A percentile compares a stretch with the other conserved stretches of the same genome.
Evolutionary conservation across 2,888 invertebrate species (phyloP).

Genomic region (Torymus aiolomorphi): DNA sequence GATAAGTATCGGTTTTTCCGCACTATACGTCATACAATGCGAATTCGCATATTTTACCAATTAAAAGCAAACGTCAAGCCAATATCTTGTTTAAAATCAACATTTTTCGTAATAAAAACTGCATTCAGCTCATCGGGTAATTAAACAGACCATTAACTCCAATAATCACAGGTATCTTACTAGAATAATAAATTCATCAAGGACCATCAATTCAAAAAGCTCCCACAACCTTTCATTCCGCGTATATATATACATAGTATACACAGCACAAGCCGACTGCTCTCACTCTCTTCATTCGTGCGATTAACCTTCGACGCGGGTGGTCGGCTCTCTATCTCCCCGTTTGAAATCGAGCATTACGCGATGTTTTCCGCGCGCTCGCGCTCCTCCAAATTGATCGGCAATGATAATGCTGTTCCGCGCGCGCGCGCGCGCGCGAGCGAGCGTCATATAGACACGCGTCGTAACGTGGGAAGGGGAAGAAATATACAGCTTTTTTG

Average conservation of each 20-base stretch:
- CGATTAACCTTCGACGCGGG: conserved; percentile 46
- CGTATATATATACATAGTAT: background rate
- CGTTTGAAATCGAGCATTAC: conserved; percentile 46
- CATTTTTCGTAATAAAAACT: too few species aligned
- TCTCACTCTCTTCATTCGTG: background rate
- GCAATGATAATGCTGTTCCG: conserved; percentile 58
- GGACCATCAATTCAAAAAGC: background rate
- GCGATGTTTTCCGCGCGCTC: conserved; percentile 32
- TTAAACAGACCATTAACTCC: too few species aligned
- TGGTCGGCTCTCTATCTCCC: conserved; percentile 6
- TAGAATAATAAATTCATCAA: background rate
- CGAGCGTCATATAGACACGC: conserved; percentile 37
- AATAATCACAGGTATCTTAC: too few species aligned
- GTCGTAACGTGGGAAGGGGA: too few species aligned
- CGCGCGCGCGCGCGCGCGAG: too few species aligned
- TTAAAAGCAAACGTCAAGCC: too few species aligned
- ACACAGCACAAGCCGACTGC: background rate
- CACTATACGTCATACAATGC: too few species aligned
- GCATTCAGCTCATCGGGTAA: too few species aligned
- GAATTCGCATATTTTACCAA: too few species aligned
- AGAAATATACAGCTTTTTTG: conserved; percentile 52
- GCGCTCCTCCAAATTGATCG: conserved; percentile 56
- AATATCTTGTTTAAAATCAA: too few species aligned
- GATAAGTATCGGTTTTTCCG: too few species aligned
- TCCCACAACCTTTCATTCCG: conserved; percentile 4